phyloP scores from a whole-genome alignment of 2,113 vertebrate genomes.

The Pterocles gutturalis region DNA sequence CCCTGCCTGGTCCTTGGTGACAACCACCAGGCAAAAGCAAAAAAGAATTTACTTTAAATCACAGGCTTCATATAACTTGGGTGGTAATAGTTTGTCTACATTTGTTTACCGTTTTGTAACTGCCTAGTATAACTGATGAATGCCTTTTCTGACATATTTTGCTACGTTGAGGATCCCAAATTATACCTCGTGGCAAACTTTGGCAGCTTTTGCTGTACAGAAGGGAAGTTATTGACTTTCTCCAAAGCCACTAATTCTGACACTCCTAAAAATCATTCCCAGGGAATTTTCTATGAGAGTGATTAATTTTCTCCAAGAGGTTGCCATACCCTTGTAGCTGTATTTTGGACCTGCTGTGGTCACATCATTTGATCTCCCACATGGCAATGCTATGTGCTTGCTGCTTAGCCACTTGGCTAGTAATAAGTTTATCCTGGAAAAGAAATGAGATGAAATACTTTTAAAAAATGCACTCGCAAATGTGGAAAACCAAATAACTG shows the following conservation, averaged over 20 bases:
- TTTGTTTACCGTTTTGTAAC: background rate
- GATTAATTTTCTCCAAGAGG: conserved; percentile 42
- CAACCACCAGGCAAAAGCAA: background rate
- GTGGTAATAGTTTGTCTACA: background rate
- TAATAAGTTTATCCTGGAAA: conserved; percentile 45
- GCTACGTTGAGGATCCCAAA: background rate
- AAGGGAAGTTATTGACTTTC: conserved; percentile 45
- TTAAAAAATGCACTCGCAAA: background rate
- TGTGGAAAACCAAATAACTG: conserved; percentile 1
- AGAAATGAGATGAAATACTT: conserved; percentile 24
- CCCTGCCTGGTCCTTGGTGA: background rate
- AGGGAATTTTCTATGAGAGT: conserved; percentile 11
- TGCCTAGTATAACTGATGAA: background rate
- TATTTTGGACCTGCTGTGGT: conserved; percentile 24
- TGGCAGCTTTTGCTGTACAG: background rate
- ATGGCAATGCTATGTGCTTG: background rate
- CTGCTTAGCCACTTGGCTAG: background rate
- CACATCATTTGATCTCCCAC: conserved; percentile 26
- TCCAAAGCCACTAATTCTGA: conserved; percentile 17
- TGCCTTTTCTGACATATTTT: background rate
- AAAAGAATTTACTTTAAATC: conserved; percentile 10
- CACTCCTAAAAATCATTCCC: conserved; percentile 25
- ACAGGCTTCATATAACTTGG: background rate
- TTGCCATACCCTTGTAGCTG: background rate
- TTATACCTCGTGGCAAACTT: background rate